A percentile compares a stretch with the other conserved stretches of the same genome.
phyloP scores from a whole-genome alignment of 2,888 invertebrate genomes.

The Idaea aversata region DNA sequence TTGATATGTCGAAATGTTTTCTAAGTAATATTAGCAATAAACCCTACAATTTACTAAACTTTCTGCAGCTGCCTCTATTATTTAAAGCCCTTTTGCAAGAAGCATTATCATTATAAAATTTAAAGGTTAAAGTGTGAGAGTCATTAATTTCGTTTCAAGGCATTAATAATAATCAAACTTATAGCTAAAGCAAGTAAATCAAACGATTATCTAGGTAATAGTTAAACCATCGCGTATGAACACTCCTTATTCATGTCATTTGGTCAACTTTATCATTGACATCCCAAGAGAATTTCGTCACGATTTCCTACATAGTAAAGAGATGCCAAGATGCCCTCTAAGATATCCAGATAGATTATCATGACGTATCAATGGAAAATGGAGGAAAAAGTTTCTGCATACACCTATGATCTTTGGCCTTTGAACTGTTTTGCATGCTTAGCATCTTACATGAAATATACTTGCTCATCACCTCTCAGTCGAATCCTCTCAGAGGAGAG shows the following conservation, averaged over 20 bases:
- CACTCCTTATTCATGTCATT: background rate
- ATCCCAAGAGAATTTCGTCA: background rate
- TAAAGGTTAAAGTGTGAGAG: no score
- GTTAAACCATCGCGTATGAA: background rate
- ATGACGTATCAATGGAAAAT: background rate
- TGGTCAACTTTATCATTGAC: background rate
- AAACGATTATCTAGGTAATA: background rate
- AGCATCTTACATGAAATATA: background rate
- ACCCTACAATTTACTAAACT: no score
- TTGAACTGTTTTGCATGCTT: background rate
- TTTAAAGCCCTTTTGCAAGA: no score
- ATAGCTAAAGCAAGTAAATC: background rate
- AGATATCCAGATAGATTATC: background rate
- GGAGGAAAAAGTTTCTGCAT: background rate
- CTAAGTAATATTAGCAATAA: no score
- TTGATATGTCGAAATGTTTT: no score
- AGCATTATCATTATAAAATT: no score
- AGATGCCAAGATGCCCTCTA: background rate
- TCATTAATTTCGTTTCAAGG: no score
- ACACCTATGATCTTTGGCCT: background rate
- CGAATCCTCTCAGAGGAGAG: no score
- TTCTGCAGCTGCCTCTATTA: no score
- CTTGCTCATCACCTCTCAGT: background rate
- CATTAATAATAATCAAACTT: background rate
- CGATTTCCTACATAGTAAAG: background rate